phyloP scores from a whole-genome alignment of 1,140 invertebrate species.

The Ooceraea biroi region DNA sequence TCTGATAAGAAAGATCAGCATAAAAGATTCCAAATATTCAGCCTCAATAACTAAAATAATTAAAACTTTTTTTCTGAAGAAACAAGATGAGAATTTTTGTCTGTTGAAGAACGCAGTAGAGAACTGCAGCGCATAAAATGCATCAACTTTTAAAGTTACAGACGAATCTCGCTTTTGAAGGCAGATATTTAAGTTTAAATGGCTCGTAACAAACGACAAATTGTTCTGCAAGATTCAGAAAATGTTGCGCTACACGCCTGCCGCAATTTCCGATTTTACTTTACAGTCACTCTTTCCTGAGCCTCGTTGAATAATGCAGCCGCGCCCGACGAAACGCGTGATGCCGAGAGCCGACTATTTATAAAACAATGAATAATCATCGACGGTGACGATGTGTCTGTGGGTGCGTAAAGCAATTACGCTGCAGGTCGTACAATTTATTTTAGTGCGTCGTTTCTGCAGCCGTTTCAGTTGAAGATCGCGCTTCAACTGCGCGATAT shows the following conservation, averaged over 20 bases:
- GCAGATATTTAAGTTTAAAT: not conserved
- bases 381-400: conserved; percentile 64
- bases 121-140: not conserved
- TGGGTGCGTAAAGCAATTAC: conserved; percentile 67
- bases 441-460: conserved; percentile 48
- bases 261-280: conserved; percentile 55
- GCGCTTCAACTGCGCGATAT: conserved; percentile 36
- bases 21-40: conserved; percentile 8
- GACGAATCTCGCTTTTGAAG: not conserved
- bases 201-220: conserved; percentile 15
- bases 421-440: conserved; percentile 57
- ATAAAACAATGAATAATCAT: conserved; percentile 72
- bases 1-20: not conserved
- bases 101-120: not conserved
- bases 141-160: not conserved
- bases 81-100: not conserved
- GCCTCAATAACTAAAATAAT: not conserved
- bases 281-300: conserved; percentile 49
- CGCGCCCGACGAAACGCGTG: conserved; percentile 22
- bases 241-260: conserved; percentile 1
- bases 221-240: conserved; percentile 37
- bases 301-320: conserved; percentile 62
- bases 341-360: conserved; percentile 58
- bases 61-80: not conserved
- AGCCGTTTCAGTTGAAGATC: conserved; percentile 35